Percentiles rank a stretch among this genome's conserved stretches.
Evolutionary conservation across 2,797 vertebrate species (phyloP).

Genomic region (Graptemys geographica): DNA sequence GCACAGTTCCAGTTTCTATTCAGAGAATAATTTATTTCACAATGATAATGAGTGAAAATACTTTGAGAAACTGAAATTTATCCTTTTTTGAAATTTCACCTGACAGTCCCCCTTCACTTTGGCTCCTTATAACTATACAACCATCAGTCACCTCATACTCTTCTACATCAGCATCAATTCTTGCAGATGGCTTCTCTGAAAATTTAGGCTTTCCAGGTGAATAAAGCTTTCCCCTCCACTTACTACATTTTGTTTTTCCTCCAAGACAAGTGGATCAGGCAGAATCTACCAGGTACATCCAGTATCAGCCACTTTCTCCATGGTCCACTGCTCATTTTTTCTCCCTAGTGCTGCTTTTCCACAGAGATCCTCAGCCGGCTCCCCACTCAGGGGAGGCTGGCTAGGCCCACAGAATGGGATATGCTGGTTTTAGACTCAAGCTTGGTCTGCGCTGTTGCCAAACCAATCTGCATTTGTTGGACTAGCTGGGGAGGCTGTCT

Average conservation of each 20-base stretch:
- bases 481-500: neutral
- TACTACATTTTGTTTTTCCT: neutral
- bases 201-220: neutral
- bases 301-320: accelerated
- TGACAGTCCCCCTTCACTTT: neutral
- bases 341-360: neutral
- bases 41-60: neutral
- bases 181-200: neutral
- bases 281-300: accelerated
- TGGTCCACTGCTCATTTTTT: neutral
- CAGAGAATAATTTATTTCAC: neutral
- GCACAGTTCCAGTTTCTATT: neutral
- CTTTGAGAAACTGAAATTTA: neutral
- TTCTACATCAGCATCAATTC: neutral
- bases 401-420: neutral
- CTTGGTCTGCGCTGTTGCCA: neutral
- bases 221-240: neutral
- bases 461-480: neutral
- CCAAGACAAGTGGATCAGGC: neutral
- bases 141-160: neutral
- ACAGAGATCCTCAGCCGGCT: neutral
- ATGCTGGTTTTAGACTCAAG: neutral
- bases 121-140: neutral
- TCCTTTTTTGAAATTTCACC: neutral
- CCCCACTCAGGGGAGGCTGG: neutral